phyloP scores from a whole-genome alignment of 2,797 vertebrate species.

The Zenarchopterus dispar region DNA sequence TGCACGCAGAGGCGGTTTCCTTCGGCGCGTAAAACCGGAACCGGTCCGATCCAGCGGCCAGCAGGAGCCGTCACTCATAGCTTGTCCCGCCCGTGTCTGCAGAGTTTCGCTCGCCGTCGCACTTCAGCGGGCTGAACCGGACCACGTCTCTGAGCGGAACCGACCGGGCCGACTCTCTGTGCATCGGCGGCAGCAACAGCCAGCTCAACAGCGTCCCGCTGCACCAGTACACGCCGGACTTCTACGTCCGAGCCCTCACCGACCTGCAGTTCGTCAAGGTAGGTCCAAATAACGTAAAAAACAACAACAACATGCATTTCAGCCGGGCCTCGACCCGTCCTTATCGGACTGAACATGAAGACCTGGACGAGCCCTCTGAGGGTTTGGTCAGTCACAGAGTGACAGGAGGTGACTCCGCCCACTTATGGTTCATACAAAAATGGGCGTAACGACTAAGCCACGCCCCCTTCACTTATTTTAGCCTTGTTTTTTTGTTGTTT shows the following conservation, averaged over 20 bases:
- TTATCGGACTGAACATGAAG: too few species aligned
- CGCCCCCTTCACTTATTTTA: too few species aligned
- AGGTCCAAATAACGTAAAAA: too few species aligned
- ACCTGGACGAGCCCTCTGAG: too few species aligned
- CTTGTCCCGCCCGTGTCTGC: conserved; percentile 11
- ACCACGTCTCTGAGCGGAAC: conserved; percentile 87
- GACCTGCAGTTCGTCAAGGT: conserved; percentile 96
- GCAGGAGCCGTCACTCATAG: not conserved
- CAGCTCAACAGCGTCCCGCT: conserved; percentile 81
- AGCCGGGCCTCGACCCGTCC: too few species aligned
- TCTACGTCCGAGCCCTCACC: conserved; percentile 90
- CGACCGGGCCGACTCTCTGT: conserved; percentile 81
- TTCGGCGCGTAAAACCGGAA: not conserved
- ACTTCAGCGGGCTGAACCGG: conserved; percentile 86
- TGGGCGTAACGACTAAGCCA: too few species aligned
- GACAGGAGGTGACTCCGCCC: too few species aligned
- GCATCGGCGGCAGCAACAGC: conserved; percentile 84
- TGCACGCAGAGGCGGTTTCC: not conserved
- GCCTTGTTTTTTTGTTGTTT: too few species aligned
- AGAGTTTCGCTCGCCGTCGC: conserved; percentile 90
- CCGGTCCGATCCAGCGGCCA: not conserved
- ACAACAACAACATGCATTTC: too few species aligned
- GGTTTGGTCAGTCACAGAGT: too few species aligned
- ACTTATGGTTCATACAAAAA: too few species aligned
- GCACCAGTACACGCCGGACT: conserved; percentile 89